These are phyloP conservation scores for Chloroceryle amazona DNA, from an alignment of 2,797 vertebrate species.

Conservation along the genomic window DNA sequence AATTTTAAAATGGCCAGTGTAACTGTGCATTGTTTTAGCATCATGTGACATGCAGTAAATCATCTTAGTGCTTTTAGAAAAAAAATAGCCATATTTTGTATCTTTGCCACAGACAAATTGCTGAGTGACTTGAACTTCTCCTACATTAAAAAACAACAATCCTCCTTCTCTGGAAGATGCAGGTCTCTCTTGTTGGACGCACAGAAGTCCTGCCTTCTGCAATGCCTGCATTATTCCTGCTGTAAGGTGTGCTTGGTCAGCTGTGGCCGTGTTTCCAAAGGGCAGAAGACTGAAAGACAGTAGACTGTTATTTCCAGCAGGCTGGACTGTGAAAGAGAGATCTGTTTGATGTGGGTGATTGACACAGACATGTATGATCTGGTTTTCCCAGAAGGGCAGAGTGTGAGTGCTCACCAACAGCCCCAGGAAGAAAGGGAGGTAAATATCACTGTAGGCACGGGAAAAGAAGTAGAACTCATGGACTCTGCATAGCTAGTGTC, in stretches of 20 bases:
- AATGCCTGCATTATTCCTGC: not conserved
- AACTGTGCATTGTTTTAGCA: not conserved
- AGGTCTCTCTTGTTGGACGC: accelerated
- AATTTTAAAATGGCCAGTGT: not conserved
- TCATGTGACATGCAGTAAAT: not conserved
- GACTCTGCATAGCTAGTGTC: not conserved
- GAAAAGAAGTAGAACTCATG: not conserved
- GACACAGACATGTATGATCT: not conserved
- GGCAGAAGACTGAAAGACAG: too few species aligned
- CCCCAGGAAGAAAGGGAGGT: not conserved
- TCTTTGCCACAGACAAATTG: not conserved
- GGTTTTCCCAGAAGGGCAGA: not conserved
- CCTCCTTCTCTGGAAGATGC: not conserved
- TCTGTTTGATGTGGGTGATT: not conserved
- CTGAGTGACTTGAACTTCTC: not conserved
- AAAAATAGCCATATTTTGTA: not conserved
- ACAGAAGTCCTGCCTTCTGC: not conserved
- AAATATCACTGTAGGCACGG: not conserved
- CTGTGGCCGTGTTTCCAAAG: not conserved
- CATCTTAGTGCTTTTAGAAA: not conserved
- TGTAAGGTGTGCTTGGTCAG: not conserved
- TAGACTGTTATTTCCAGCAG: not conserved
- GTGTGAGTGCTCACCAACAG: not conserved
- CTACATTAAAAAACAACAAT: not conserved
- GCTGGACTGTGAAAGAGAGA: not conserved